Evolutionary conservation across 2,113 vertebrate genomes (phyloP).

Genomic region (Pteropus alecto): DNA sequence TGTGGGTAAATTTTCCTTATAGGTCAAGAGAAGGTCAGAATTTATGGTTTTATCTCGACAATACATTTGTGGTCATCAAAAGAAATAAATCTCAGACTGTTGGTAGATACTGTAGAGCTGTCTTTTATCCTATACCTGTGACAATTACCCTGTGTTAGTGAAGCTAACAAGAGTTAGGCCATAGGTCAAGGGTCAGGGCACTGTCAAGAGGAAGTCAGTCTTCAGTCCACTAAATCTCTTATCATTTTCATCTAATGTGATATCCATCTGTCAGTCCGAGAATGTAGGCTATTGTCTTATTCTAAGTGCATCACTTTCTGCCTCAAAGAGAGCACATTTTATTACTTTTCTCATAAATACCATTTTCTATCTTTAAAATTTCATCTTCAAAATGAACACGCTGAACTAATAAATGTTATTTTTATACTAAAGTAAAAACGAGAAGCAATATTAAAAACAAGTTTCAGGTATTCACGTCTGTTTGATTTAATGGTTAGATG

Average conservation of each 20-base stretch:
- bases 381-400: conserved; percentile 77
- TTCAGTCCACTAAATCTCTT: conserved; percentile 91
- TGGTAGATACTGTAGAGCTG: conserved; percentile 81
- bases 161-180: conserved; percentile 93
- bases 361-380: conserved; percentile 77
- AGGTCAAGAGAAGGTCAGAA: conserved; percentile 81
- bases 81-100: conserved; percentile 82
- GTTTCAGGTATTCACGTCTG: conserved; percentile 57
- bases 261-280: conserved; percentile 94
- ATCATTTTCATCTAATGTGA: conserved; percentile 96
- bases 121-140: conserved; percentile 91
- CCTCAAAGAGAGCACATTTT: conserved; percentile 73
- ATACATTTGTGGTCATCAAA: conserved; percentile 82
- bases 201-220: conserved; percentile 96
- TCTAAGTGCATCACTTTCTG: conserved; percentile 81
- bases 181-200: conserved; percentile 89
- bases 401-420: conserved; percentile 61
- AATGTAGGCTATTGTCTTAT: conserved; percentile 83
- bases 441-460: conserved; percentile 55
- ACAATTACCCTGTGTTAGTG: conserved; percentile 89
- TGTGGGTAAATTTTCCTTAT: conserved; percentile 77
- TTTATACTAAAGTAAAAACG: conserved; percentile 73
- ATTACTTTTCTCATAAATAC: conserved; percentile 79
- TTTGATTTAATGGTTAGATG: neutral
- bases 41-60: conserved; percentile 82